These are phyloP conservation scores for Peromyscus polionotus DNA, from an alignment of 2,113 vertebrate genomes.

Conservation along the genomic window DNA sequence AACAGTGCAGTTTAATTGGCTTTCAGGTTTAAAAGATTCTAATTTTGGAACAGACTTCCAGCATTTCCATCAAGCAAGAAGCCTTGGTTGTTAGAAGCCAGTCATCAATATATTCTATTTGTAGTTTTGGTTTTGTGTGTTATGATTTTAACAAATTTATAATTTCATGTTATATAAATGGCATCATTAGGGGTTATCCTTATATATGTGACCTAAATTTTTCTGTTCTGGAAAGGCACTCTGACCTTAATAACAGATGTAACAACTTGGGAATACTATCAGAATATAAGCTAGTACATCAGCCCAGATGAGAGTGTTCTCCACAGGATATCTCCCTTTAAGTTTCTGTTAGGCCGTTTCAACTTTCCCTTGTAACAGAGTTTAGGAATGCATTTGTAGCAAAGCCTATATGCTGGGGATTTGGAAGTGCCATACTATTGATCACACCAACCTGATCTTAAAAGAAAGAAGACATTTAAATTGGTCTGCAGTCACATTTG, in stretches of 20 bases:
- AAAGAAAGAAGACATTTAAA: background rate
- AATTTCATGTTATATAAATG: conserved; percentile 6
- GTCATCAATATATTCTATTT: background rate
- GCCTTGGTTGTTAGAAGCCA: background rate
- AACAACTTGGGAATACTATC: conserved; percentile 22
- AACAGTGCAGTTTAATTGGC: background rate
- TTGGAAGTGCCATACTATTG: background rate
- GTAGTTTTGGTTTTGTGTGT: conserved; percentile 29
- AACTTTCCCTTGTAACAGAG: background rate
- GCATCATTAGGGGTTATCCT: background rate
- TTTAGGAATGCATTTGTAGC: background rate
- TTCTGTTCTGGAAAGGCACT: conserved; percentile 12
- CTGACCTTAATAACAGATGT: background rate
- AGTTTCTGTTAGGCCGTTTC: background rate
- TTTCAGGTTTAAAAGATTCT: background rate
- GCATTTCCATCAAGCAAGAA: background rate
- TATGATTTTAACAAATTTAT: background rate
- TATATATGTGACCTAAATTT: conserved; percentile 9
- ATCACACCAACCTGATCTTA: background rate
- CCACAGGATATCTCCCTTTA: background rate
- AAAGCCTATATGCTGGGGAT: background rate
- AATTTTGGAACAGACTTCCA: background rate
- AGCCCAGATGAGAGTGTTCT: background rate
- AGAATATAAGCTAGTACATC: background rate
- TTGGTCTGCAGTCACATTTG: background rate